Evolutionary conservation across 2,797 vertebrate species (phyloP), one percentile per base, ranked within the genome.

Genomic region (Macropodus opercularis): DNA sequence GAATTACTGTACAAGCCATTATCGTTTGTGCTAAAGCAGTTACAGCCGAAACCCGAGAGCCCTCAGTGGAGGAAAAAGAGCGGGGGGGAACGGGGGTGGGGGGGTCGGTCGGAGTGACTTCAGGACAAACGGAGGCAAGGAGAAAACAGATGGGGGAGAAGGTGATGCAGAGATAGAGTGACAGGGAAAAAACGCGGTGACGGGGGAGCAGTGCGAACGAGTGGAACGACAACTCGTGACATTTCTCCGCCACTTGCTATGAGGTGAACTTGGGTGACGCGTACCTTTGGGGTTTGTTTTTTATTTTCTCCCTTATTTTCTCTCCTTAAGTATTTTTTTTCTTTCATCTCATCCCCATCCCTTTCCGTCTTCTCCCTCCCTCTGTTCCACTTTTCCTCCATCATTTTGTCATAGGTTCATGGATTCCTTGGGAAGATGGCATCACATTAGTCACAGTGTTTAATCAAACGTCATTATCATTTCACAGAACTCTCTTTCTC

Each of bases 1-100:
- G 81, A 88, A 89, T 89, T 86, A n/a, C n/a, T n/a, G n/a, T n/a
- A 87, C 69, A 73, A 75, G 74, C 81, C 85, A 90, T 88, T 87
- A 89, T 83, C 73, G 65, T 63, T 38, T 50, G 77, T 34, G 39
- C 62, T 85, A 85, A 87, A 84, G 75, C 68, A 69, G 80, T 85
- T 84, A 79, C 44, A 69, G 72, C 59, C 2, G 74, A 82, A 90
- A 86, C 73, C 77, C 27, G 77, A 88, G 87, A 87, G 72, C 61
- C 62, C 75, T 79, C 67, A 64, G 54, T 1, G 21, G 57, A 75
- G 64, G 59, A 69, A 22, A 63, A 47, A 62, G 74, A 58, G 29
- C n/a, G n/a, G n/a, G n/a, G 21, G 24, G 12, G 17, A 14, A 8
- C 24, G 15, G 24, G 5, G 18, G 31, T 14, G 31, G 11, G 13